These are phyloP conservation scores for Drosophila pseudotalamancana DNA, from an alignment of 2,888 invertebrate species.

Conservation along the genomic window DNA sequence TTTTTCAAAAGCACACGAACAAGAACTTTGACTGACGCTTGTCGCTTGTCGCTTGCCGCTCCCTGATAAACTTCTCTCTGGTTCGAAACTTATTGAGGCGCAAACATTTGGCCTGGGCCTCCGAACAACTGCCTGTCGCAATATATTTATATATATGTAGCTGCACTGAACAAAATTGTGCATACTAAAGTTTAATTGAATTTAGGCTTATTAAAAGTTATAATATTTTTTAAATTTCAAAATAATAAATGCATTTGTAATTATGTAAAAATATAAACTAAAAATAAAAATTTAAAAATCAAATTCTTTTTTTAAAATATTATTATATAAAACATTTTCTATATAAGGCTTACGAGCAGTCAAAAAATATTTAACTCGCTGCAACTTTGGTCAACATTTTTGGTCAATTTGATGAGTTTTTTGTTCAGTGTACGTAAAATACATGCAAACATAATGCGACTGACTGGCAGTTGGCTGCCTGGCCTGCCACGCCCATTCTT, in stretches of 20 bases:
- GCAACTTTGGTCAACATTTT: too few relatives aligned
- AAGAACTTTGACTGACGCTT: conserved; percentile 75
- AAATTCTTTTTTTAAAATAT: too few relatives aligned
- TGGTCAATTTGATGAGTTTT: neutral
- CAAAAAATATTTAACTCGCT: too few relatives aligned
- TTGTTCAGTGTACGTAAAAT: neutral
- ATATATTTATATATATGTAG: conserved; percentile 30
- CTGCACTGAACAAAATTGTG: neutral
- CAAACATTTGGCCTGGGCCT: conserved; percentile 58
- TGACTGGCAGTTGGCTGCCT: conserved; percentile 13
- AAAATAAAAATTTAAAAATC: too few relatives aligned
- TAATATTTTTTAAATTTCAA: too few relatives aligned
- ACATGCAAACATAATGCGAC: conserved; percentile 61
- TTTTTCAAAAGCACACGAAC: conserved; percentile 63
- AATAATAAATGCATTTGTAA: too few relatives aligned
- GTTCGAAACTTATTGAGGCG: conserved; percentile 75
- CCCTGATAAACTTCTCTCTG: conserved; percentile 66
- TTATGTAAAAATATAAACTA: too few relatives aligned
- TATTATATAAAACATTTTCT: neutral
- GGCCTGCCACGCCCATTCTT: conserved; percentile 44
- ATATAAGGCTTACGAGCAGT: too few relatives aligned
- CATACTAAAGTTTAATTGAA: neutral
- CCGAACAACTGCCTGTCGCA: conserved; percentile 54
- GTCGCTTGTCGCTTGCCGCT: conserved; percentile 60
- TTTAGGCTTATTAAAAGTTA: neutral